Base-by-base conservation (phyloP, 2,888 invertebrate species). In the Meiosimyza decipiens region DNA sequence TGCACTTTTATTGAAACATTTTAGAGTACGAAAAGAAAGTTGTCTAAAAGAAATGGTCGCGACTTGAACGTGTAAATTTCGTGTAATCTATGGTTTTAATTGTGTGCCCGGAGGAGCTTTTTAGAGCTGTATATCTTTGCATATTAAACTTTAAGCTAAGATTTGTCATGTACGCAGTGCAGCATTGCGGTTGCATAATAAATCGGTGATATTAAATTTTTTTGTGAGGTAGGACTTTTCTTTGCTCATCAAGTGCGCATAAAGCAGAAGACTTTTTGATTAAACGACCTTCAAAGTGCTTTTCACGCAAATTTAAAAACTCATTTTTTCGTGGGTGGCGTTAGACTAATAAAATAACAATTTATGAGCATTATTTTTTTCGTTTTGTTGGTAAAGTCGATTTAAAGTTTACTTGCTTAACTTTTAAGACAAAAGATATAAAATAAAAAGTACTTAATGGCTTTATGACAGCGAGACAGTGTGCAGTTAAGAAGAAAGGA, bases 81-180 rank as follows among this genome's bases (percentile, higher is more conserved):
- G 63, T 6, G 63, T 63, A 63, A 63, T 63, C 63, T 63, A 49
- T 49, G 47, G 40, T 63, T 63, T 63, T 63, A 63, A 63, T 63
- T 63, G n/a, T 47, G 49, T 47, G 12, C 63, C 63, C 47, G 15
- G 16, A 18, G 47, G 63, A 18, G 49, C 49, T 12, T 5, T 63
- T 63, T 63, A 12, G 18, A 49, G 63, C 47, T 63, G 40, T 9
- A 40, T 40, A 40, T 40, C n/a, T 40, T 40, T 40, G 63, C 63
- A 63, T 63, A 63, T 63, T 47, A 63, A 63, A 63, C 49, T n/a
- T 47, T 49, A 63, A 47, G 63, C 63, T 49, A 63, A 63, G 49
- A 40, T 63, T n/a, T 49, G 16, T 9, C 63, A 40, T 40, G 40
- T 40, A 40, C 40, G 6, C 40, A 40, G 40, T 9, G 40, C 40